Conservation (phyloP, 2,888 invertebrate genomes). For the Smittia aterrima region DNA sequence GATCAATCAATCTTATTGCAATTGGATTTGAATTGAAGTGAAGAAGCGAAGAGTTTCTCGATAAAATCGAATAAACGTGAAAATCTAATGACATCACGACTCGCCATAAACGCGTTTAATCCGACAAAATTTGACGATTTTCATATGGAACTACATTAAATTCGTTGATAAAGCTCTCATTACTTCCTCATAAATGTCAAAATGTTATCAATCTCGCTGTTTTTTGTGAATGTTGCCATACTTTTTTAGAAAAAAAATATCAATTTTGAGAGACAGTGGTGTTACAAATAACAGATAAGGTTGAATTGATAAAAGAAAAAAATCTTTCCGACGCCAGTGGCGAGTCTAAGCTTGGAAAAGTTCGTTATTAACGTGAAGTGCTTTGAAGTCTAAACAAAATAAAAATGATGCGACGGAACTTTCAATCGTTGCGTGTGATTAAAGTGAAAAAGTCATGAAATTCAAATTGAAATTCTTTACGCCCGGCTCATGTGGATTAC, state of each 20-base stretch:
- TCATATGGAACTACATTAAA: constrained; percentile 13
- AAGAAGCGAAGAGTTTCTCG: background rate
- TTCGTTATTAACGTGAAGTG: too few species aligned
- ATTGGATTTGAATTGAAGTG: background rate
- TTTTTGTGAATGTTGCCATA: constrained; percentile 15
- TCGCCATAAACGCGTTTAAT: background rate
- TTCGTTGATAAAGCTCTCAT: constrained; percentile 25
- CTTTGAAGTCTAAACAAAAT: too few species aligned
- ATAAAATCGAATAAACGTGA: background rate
- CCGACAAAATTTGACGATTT: constrained; percentile 16
- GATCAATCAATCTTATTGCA: background rate
- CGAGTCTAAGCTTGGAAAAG: background rate
- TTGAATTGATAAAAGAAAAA: background rate
- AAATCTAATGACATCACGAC: background rate
- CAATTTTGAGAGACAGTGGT: constrained; percentile 10
- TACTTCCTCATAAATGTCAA: constrained; percentile 46
- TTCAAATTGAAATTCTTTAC: background rate
- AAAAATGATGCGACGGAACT: background rate
- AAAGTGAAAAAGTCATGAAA: background rate
- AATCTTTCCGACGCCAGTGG: background rate
- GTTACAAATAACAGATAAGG: background rate
- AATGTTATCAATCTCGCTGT: constrained; percentile 45
- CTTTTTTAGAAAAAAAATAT: constrained; percentile 13
- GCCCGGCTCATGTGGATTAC: background rate
- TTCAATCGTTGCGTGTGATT: background rate